Conservation (phyloP, 2,888 invertebrate genomes). For the Tinea pellionella region DNA sequence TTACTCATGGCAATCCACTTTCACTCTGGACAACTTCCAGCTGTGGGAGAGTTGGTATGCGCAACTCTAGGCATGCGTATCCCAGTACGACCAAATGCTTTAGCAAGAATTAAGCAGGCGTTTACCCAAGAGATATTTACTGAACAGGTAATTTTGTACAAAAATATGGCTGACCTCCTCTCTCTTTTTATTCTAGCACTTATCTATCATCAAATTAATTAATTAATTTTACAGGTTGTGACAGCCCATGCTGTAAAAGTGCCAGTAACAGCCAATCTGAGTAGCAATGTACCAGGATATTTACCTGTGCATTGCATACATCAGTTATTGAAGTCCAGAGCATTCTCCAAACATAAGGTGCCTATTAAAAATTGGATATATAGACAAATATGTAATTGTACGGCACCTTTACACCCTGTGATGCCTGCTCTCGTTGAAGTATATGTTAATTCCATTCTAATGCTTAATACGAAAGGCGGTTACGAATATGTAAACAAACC, state of each 20-base stretch:
- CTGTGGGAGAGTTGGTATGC: slow-evolving; percentile 94
- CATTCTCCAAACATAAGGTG: slow-evolving; percentile 95
- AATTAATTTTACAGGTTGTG: slow-evolving; percentile 73
- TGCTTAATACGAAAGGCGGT: slow-evolving; percentile 73
- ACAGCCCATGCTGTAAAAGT: slow-evolving; percentile 96
- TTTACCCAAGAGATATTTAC: slow-evolving; percentile 98
- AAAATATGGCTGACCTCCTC: too few species aligned
- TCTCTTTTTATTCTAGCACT: too few species aligned
- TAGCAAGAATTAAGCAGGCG: slow-evolving; percentile 89
- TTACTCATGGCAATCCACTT: slow-evolving; percentile 96
- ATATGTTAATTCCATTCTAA: slow-evolving; percentile 91
- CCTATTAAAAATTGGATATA: slow-evolving; percentile 98
- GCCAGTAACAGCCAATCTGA: slow-evolving; percentile 90
- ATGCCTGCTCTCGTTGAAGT: slow-evolving; percentile 94
- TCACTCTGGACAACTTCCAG: slow-evolving; percentile 92
- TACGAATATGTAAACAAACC: slow-evolving; percentile 91
- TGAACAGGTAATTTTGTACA: slow-evolving; percentile 89
- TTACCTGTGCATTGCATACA: slow-evolving; percentile 97
- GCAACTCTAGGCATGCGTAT: slow-evolving; percentile 96
- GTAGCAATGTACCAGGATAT: slow-evolving; percentile 90
- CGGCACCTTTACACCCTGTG: slow-evolving; percentile 92
- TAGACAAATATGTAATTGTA: slow-evolving; percentile 88
- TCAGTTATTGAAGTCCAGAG: slow-evolving; percentile 91
- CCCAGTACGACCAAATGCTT: slow-evolving; percentile 85
- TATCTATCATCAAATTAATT: background rate